phyloP scores from a whole-genome alignment of 2,888 invertebrate genomes.

The Oscheius onirici region DNA sequence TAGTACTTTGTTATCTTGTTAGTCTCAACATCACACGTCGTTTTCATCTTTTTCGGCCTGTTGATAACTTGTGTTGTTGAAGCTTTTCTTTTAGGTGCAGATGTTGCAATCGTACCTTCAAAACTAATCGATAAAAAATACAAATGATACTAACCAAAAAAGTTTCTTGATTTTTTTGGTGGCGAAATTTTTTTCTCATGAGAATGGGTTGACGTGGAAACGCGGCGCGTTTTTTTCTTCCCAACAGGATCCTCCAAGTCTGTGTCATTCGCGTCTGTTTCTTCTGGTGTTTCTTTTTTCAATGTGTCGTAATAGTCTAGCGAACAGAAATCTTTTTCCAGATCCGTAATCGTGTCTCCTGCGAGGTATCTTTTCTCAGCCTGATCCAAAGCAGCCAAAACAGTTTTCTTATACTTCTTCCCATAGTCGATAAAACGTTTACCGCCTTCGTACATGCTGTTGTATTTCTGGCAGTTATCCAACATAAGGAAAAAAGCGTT shows the following conservation, averaged over 20 bases:
- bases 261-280: not conserved
- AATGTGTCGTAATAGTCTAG: not conserved
- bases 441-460: slow-evolving; percentile 75
- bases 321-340: not conserved
- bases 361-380: not conserved
- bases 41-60: not conserved
- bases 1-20: not conserved
- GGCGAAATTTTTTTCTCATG: not conserved
- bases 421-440: slow-evolving; percentile 52
- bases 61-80: no score
- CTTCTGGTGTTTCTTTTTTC: not conserved
- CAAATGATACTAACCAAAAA: not conserved
- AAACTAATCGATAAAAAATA: not conserved
- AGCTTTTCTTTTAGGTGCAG: not conserved
- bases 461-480: slow-evolving; percentile 91
- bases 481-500: slow-evolving; percentile 94
- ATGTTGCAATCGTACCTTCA: not conserved
- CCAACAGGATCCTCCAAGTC: not conserved
- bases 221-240: not conserved
- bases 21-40: not conserved
- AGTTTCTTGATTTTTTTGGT: not conserved
- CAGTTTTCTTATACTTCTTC: slow-evolving; percentile 32
- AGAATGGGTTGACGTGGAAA: not conserved
- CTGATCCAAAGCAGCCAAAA: not conserved
- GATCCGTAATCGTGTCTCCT: not conserved